Conservation (phyloP, 2,113 vertebrate genomes). For the Sarotherodon lohbergeri region DNA sequence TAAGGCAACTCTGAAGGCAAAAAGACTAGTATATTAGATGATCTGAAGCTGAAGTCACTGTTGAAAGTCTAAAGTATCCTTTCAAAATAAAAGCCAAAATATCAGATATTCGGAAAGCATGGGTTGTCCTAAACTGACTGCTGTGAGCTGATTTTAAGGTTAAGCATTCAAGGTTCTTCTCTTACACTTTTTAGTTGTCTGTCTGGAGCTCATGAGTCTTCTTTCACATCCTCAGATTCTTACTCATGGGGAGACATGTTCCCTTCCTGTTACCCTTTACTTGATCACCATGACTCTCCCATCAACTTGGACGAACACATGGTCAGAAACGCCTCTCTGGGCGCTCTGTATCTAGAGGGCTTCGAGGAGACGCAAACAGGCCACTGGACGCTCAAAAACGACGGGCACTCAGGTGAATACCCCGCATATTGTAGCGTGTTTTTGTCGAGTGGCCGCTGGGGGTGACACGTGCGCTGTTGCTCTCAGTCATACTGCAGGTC, state of each 20-base stretch:
- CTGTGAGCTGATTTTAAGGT: neutral
- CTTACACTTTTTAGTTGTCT: neutral
- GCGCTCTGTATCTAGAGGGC: conserved; percentile 73
- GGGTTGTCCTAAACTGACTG: neutral
- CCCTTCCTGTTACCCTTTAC: conserved; percentile 47
- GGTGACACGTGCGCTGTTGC: neutral
- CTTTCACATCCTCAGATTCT: conserved; percentile 33
- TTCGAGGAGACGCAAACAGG: conserved; percentile 70
- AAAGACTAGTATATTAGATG: neutral
- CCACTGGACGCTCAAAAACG: conserved; percentile 76
- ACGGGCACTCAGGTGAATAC: conserved; percentile 76
- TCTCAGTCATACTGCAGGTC: conserved; percentile 65
- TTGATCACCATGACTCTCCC: conserved; percentile 75
- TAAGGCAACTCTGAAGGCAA: neutral
- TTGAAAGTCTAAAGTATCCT: neutral
- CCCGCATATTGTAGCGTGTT: neutral
- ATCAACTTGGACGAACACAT: conserved; percentile 74
- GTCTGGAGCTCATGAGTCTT: neutral
- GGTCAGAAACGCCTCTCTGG: conserved; percentile 58
- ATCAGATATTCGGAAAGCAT: neutral
- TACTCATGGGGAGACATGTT: conserved; percentile 62
- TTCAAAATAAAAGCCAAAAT: neutral
- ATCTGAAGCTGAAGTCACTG: neutral
- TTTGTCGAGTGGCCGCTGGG: too few relatives aligned
- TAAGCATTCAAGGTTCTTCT: neutral